Percentiles rank a stretch among this genome's conserved stretches.
phyloP scores from a whole-genome alignment of 2,797 vertebrate species.

The Chelidonichthys spinosus region DNA sequence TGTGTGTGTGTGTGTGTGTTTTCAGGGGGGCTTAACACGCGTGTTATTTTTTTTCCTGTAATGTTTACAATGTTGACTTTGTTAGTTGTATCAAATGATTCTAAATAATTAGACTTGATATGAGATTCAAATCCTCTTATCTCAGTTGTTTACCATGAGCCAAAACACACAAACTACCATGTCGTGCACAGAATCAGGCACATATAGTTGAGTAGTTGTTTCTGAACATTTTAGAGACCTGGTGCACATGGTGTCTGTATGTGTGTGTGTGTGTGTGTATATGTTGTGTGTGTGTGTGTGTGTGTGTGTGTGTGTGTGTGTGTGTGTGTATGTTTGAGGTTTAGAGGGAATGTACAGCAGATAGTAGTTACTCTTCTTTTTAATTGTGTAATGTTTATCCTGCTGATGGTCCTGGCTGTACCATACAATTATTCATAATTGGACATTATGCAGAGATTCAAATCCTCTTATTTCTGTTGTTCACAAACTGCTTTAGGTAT shows the following conservation, averaged over 20 bases:
- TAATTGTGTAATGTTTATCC: slow-evolving; percentile 36
- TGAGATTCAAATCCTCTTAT: slow-evolving; percentile 69
- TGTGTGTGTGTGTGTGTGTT: slow-evolving; percentile 55
- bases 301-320: slow-evolving; percentile 36
- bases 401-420: slow-evolving; percentile 39
- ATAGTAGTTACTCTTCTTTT: slow-evolving; percentile 39
- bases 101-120: slow-evolving; percentile 75
- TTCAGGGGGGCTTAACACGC: slow-evolving; percentile 46
- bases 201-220: slow-evolving; percentile 28
- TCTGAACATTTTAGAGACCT: slow-evolving; percentile 32
- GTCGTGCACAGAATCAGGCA: slow-evolving; percentile 19
- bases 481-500: slow-evolving; percentile 32
- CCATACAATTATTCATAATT: slow-evolving; percentile 56
- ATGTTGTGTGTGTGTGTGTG: slow-evolving; percentile 17
- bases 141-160: slow-evolving; percentile 66
- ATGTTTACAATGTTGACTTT: slow-evolving; percentile 72
- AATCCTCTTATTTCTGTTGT: slow-evolving; percentile 56
- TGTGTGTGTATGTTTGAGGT: slow-evolving; percentile 45
- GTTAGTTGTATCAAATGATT: slow-evolving; percentile 71
- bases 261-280: slow-evolving; percentile 36
- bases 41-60: slow-evolving; percentile 72
- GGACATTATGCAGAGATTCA: slow-evolving; percentile 41
- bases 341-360: slow-evolving; percentile 32
- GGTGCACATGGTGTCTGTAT: slow-evolving; percentile 11
- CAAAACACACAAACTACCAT: slow-evolving; percentile 23